These are phyloP conservation scores for Dryobates pubescens DNA, from an alignment of 2,797 vertebrate species.

Conservation along the genomic window DNA sequence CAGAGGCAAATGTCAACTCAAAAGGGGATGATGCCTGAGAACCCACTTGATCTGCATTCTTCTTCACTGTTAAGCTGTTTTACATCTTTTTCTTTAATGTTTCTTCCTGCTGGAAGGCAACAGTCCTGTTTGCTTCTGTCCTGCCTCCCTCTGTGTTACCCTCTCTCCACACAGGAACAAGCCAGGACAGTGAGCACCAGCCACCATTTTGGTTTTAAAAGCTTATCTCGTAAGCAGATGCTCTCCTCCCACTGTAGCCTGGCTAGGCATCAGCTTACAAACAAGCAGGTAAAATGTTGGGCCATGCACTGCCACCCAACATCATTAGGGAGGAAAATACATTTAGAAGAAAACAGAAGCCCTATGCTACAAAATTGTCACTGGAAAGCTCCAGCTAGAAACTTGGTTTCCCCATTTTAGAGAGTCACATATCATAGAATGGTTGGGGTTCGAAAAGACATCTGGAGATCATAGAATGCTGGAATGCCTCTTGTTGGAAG, in stretches of 20 bases:
- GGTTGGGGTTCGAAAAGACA: no score
- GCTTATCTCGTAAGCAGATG: neutral
- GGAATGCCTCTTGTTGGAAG: no score
- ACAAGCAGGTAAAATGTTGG: neutral
- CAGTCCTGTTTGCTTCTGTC: neutral
- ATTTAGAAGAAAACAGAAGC: no score
- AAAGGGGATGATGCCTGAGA: neutral
- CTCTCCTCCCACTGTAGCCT: neutral
- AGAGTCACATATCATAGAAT: no score
- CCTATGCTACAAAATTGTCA: no score
- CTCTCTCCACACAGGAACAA: neutral
- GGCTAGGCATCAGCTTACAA: neutral
- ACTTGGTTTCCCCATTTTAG: no score
- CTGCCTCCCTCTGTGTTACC: neutral
- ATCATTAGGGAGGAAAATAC: no score
- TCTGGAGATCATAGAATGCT: no score
- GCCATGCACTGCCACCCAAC: neutral
- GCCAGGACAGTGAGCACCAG: neutral
- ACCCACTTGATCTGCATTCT: neutral
- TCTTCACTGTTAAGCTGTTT: neutral
- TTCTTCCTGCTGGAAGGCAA: neutral
- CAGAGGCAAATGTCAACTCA: neutral
- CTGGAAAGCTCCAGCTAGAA: no score
- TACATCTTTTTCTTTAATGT: neutral
- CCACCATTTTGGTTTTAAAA: neutral